Evolutionary conservation across 2,888 invertebrate species (phyloP).

Genomic region (Caenorhabditis japonica): DNA sequence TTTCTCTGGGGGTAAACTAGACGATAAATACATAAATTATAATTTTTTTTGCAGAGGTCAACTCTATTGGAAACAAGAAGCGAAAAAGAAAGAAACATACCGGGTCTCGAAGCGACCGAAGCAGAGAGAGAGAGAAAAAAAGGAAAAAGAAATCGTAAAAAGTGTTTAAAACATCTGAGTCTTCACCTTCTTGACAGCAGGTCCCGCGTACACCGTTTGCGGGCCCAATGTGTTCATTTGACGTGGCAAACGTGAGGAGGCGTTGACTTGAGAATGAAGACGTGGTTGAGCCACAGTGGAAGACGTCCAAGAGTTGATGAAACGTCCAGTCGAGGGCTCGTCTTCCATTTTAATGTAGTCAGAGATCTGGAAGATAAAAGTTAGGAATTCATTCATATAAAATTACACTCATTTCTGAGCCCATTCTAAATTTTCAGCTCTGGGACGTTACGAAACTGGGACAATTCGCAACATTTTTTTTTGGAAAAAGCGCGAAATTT

Average conservation of each 20-base stretch:
- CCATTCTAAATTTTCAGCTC: too few relatives aligned
- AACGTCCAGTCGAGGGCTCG: constrained; percentile 8
- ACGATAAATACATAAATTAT: constrained; percentile 23
- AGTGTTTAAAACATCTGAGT: constrained; percentile 27
- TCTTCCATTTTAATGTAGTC: constrained; percentile 44
- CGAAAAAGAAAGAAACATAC: constrained; percentile 6
- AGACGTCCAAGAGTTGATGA: constrained; percentile 7
- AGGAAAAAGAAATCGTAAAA: background rate
- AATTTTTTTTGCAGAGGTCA: constrained; percentile 31
- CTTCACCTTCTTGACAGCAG: constrained; percentile 18
- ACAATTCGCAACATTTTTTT: background rate
- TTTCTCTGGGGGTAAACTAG: too few relatives aligned
- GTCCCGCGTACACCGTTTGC: constrained; percentile 1
- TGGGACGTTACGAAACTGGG: too few relatives aligned
- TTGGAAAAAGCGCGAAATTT: too few relatives aligned
- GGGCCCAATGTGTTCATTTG: constrained; percentile 3
- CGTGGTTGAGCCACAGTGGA: constrained; percentile 22
- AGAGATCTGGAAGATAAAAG: constrained; percentile 26
- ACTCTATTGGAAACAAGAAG: constrained; percentile 25
- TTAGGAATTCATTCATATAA: too few relatives aligned
- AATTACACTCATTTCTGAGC: too few relatives aligned
- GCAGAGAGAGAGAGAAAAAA: constrained; percentile 7
- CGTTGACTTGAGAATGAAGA: constrained; percentile 21
- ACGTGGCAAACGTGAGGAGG: constrained; percentile 13
- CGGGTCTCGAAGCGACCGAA: constrained; percentile 33